Base-by-base conservation (phyloP, 2,888 invertebrate species). In the Catocala nupta region DNA sequence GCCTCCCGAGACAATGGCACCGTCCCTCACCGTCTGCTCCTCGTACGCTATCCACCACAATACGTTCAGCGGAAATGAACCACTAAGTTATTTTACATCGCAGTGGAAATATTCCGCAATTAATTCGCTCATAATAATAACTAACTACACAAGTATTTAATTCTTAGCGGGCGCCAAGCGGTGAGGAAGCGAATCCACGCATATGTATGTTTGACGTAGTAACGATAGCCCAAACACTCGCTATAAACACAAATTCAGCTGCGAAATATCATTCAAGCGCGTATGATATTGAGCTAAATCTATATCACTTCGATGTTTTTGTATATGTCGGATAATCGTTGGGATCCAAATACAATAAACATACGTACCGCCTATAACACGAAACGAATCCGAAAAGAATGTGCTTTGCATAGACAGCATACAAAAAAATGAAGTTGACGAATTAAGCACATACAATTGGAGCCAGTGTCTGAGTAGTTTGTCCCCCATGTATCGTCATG, bases 231-330 rank as follows among this genome's bases (percentile, higher is more conserved):
- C 42, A 60, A 58, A 58, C 43, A 56, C 50, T 47, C 49, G 50
- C 49, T 43, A 61, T 61, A 69, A 63, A 71, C 65, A 66, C 56
- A 65, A 55, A 49, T 59, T 68, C 77, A 73, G 76, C 73, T 78
- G 77, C 72, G 54, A 65, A 71, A 69, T 78, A 74, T 77, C 73
- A 73, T 55, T 70, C 42, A 42, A 47, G 25, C 11, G 52, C 47
- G 39, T 43, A 52, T 55, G 34, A 52, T 58, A 45, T 55, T 47
- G 47, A 51, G 33, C 57, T 57, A 43, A 45, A 53, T 56, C 11
- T 56, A 52, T 45, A 33, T 42, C 47, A 39, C 45, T 49, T 45
- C 56, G 12, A 25, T 13, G 48, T 54, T 53, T 16, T 51, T 43
- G 50, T 50, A 34, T 49, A 39, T 44, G 33, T 47, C 10, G 47